Evolutionary conservation across 2,113 vertebrate species (phyloP).

Genomic region (Peromyscus californicus): DNA sequence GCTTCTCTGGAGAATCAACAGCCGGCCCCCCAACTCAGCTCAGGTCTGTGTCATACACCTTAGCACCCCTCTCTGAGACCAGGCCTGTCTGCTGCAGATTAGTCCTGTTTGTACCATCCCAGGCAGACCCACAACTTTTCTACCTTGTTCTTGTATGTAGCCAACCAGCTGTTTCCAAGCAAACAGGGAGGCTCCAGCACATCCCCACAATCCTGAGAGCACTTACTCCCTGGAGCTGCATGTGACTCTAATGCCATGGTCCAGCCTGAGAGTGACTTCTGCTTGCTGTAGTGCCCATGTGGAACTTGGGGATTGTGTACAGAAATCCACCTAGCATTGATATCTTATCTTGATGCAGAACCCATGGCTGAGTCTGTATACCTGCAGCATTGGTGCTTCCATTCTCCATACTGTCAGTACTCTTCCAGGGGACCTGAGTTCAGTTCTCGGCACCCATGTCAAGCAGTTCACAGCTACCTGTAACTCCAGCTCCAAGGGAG

Average conservation of each 20-base stretch:
- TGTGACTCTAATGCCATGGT: background rate
- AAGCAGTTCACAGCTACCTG: background rate
- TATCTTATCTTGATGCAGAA: background rate
- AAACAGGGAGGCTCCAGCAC: background rate
- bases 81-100: background rate
- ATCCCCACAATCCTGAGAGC: background rate
- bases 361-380: background rate
- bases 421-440: background rate
- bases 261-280: background rate
- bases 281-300: background rate
- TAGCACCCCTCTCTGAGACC: background rate
- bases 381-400: no score
- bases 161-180: background rate
- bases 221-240: background rate
- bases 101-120: background rate
- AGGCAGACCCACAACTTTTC: background rate
- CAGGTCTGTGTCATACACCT: constrained; percentile 86
- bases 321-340: fast-evolving
- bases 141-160: fast-evolving
- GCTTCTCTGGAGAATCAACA: constrained; percentile 97
- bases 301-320: background rate
- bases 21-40: constrained; percentile 93
- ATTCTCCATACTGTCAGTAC: fast-evolving
- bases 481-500: background rate
- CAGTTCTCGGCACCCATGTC: background rate